These are phyloP conservation scores for Pelobates fuscus DNA, from an alignment of 2,113 vertebrate genomes.

Conservation along the genomic window DNA sequence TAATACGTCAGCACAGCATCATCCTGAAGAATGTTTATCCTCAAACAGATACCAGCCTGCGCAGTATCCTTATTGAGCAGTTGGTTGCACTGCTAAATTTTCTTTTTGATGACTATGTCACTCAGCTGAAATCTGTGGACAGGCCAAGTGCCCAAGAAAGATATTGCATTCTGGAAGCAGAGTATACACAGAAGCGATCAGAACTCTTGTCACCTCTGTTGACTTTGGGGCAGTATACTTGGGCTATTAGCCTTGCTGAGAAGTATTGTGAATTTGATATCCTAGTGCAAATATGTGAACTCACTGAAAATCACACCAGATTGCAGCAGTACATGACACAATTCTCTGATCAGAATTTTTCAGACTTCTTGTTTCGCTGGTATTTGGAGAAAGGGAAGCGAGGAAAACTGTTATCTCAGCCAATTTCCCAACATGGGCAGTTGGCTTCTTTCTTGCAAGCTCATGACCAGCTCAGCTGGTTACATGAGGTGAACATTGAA, in stretches of 20 bases:
- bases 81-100: conserved; percentile 86
- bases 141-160: conserved; percentile 76
- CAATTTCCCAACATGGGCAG: conserved; percentile 88
- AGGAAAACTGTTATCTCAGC: conserved; percentile 91
- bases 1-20: conserved; percentile 79
- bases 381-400: conserved; percentile 97
- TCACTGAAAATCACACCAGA: conserved; percentile 89
- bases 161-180: conserved; percentile 82
- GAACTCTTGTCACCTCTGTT: conserved; percentile 84
- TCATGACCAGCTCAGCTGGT: conserved; percentile 96
- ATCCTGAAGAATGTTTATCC: conserved; percentile 86
- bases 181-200: conserved; percentile 84
- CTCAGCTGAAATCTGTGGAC: conserved; percentile 86
- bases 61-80: conserved; percentile 82
- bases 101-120: conserved; percentile 82
- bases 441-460: conserved; percentile 89
- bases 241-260: conserved; percentile 90
- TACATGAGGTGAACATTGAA: conserved; percentile 89
- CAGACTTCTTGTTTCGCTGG: conserved; percentile 97
- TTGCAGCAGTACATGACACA: conserved; percentile 93
- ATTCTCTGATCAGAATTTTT: conserved; percentile 96
- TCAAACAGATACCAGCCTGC: conserved; percentile 83
- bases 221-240: conserved; percentile 86
- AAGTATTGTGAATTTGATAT: conserved; percentile 98
- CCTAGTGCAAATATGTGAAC: conserved; percentile 93